phyloP scores from a whole-genome alignment of 2,797 vertebrate species.

The Xiphorhynchus erythropygius region DNA sequence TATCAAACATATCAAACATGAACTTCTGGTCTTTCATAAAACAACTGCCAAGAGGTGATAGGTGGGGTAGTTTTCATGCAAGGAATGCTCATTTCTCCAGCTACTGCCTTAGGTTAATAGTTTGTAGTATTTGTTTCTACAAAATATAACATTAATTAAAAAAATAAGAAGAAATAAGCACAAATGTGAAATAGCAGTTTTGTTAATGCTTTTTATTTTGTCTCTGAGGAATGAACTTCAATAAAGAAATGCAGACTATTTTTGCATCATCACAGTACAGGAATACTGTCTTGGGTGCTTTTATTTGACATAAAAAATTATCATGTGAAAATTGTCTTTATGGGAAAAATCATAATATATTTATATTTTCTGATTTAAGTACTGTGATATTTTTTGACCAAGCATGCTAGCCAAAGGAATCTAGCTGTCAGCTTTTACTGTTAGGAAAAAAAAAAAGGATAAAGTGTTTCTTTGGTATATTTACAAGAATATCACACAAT shows the following conservation, averaged over 20 bases:
- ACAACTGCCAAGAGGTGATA: not conserved
- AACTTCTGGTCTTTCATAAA: not conserved
- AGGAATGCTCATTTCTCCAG: not conserved
- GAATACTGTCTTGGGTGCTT: not conserved
- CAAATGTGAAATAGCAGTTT: not conserved
- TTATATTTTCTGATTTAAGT: not conserved
- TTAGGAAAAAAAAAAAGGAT: not conserved
- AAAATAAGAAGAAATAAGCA: not conserved
- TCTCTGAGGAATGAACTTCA: not conserved
- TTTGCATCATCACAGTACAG: not conserved
- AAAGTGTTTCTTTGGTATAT: not conserved
- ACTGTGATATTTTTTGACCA: not conserved
- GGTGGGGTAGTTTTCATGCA: not conserved
- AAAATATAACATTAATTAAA: not conserved
- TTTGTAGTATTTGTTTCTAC: not conserved
- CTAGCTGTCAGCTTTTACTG: not conserved
- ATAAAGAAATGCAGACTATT: not conserved
- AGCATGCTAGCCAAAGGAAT: not conserved
- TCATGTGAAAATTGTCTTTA: not conserved
- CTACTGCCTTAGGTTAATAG: not conserved
- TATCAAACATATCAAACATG: not conserved
- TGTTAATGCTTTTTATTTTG: not conserved
- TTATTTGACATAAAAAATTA: not conserved
- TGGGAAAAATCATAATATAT: not conserved
- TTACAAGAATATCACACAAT: not conserved